Evolutionary conservation across 2,113 vertebrate genomes (phyloP), one percentile per base, ranked within the genome.

Genomic region (Sorex fumeus): DNA sequence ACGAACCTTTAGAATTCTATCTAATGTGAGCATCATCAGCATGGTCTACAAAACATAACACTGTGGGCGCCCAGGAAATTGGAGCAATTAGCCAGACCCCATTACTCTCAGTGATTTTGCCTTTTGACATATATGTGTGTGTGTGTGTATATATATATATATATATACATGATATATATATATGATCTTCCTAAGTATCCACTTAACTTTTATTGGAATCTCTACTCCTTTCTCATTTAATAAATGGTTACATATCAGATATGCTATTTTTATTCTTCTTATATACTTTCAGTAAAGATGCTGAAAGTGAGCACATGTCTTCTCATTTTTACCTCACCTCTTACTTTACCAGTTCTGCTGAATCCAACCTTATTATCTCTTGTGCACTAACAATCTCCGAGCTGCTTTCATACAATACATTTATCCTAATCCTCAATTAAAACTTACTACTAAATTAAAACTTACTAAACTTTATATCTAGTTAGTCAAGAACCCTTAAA

Each of bases 41-140:
- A 25, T 9, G 4, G 5, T 50, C 16, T 6, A 32, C 3, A 53
- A 71, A 82, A 50, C 23, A 19, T 57, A 30, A 32, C 5, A 27
- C 34, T 76, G 3, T 40, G 11, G 18, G 34, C 30, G 74, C 2
- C 11, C 19, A 50, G 32, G 11, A 79, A 45, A 5, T 34, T 66
- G 28, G 43, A 85, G 30, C 28, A 57, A 18, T 34, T 57, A 66
- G 18, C 6, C 53, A 36, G 11, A 45, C 0, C 9, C 12, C 43
- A 13, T 16, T 83, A 21, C 9, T 28, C 34, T 74, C 21, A 19
- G 32, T 8, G 15, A 80, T 4, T 18, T 79, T 30, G 57, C 3
- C 8, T 43, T 89, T 85, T 66, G 57, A 57, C 27, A 53, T 84
- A n/a, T n/a, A n/a, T n/a, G n/a, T n/a, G n/a, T n/a, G n/a, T n/a